Conservation (phyloP, 2,888 invertebrate genomes). For the Elmis aenea region DNA sequence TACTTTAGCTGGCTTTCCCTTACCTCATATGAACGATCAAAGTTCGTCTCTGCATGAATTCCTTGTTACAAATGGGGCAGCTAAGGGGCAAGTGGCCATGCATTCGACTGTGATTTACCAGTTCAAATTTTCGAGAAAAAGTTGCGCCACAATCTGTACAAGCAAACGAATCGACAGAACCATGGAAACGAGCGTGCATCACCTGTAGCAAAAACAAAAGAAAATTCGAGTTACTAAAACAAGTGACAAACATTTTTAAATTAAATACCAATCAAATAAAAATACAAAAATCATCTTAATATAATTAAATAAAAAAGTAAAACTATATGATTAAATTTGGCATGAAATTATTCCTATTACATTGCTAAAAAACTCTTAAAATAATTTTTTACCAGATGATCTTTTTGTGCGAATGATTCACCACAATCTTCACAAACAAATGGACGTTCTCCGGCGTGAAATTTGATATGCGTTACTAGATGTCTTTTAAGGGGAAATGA, state of each 20-base stretch:
- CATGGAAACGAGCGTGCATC: slow-evolving; percentile 87
- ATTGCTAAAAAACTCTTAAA: too few species aligned
- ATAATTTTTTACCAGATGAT: slow-evolving; percentile 74
- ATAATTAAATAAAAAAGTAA: not conserved
- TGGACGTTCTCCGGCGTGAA: slow-evolving; percentile 79
- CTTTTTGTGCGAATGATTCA: slow-evolving; percentile 87
- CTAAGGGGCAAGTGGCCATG: slow-evolving; percentile 78
- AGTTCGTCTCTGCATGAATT: slow-evolving; percentile 79
- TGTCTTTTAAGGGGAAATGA: slow-evolving; percentile 78
- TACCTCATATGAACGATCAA: slow-evolving; percentile 76
- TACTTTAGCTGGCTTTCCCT: too few species aligned
- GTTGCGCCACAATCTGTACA: slow-evolving; percentile 87
- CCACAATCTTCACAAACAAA: slow-evolving; percentile 85
- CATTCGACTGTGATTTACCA: slow-evolving; percentile 76
- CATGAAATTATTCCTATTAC: not conserved
- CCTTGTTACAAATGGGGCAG: slow-evolving; percentile 78
- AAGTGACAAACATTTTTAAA: too few species aligned
- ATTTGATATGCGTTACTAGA: slow-evolving; percentile 79
- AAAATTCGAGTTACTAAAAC: too few species aligned
- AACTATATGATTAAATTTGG: slow-evolving; percentile 44
- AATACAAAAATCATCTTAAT: not conserved
- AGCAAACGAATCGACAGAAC: slow-evolving; percentile 92
- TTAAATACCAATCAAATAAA: too few species aligned
- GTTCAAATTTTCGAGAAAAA: slow-evolving; percentile 79
- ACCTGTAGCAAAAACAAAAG: slow-evolving; percentile 46